phyloP scores from a whole-genome alignment of 1,140 invertebrate genomes.

The Drosophila sp. region DNA sequence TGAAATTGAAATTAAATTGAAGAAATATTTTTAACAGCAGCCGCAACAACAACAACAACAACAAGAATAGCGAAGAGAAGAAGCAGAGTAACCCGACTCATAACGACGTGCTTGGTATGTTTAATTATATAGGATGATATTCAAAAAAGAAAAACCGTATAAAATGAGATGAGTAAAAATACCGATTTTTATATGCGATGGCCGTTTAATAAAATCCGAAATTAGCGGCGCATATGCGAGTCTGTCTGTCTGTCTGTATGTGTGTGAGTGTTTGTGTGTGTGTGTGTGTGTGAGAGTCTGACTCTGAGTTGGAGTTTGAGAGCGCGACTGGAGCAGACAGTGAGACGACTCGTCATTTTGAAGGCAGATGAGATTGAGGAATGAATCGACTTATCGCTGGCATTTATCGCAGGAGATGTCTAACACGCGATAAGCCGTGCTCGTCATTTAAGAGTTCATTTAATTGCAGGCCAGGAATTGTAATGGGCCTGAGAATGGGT shows the following conservation, averaged over 20 bases:
- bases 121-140: conserved; percentile 80
- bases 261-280: conserved; percentile 28
- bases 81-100: conserved; percentile 48
- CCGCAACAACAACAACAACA: conserved; percentile 12
- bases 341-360: conserved; percentile 57
- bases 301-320: conserved; percentile 15
- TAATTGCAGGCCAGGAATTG: conserved; percentile 59
- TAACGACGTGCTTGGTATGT: conserved; percentile 71
- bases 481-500: conserved; percentile 31
- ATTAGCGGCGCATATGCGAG: conserved; percentile 73
- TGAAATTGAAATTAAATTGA: conserved; percentile 78
- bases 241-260: too few species aligned
- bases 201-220: conserved; percentile 74
- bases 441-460: conserved; percentile 53
- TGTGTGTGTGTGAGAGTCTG: conserved; percentile 29
- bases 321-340: conserved; percentile 55
- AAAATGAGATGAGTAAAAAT: conserved; percentile 68
- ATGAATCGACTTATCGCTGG: conserved; percentile 56
- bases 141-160: conserved; percentile 60
- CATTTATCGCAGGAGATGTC: conserved; percentile 64
- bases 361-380: conserved; percentile 32
- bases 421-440: conserved; percentile 59
- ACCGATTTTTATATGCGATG: conserved; percentile 73
- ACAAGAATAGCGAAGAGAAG: background rate
- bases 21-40: conserved; percentile 57